phyloP scores from a whole-genome alignment of 2,113 vertebrate species.

The Scophthalmus maximus region DNA sequence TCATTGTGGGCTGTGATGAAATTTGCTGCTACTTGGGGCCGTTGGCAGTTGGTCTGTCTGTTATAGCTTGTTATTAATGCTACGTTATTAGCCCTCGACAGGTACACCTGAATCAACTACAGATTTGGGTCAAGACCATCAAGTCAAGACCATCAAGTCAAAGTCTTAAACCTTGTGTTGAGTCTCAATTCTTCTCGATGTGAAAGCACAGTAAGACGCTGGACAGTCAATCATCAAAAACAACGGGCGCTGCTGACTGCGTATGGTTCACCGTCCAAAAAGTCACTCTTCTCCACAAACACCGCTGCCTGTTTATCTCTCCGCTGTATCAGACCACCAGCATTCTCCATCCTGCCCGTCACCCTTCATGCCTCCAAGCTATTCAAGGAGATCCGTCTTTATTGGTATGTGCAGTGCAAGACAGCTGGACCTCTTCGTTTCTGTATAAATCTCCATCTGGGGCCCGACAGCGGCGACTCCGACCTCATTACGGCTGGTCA shows the following conservation, averaged over 20 bases:
- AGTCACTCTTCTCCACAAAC: constrained; percentile 3
- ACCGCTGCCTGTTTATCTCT: not conserved
- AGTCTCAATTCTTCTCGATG: constrained; percentile 26
- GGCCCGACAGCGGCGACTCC: constrained; percentile 72
- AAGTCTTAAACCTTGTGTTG: too few species aligned
- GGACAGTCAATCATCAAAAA: constrained; percentile 33
- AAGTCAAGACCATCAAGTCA: too few species aligned
- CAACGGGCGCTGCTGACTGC: not conserved
- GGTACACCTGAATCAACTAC: too few species aligned
- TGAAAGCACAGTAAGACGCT: not conserved
- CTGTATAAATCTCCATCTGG: constrained; percentile 80
- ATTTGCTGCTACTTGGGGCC: too few species aligned
- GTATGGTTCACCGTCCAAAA: not conserved
- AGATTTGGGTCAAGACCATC: too few species aligned
- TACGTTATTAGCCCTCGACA: too few species aligned
- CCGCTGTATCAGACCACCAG: not conserved
- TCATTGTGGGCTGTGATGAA: too few species aligned
- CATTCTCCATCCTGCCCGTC: constrained; percentile 13
- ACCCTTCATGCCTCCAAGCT: constrained; percentile 28
- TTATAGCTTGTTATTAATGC: too few species aligned
- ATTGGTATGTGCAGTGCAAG: constrained; percentile 54
- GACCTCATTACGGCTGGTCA: constrained; percentile 79
- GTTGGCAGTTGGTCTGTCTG: too few species aligned
- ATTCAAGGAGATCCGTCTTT: constrained; percentile 58
- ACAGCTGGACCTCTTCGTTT: constrained; percentile 66